phyloP scores from a whole-genome alignment of 2,113 vertebrate species.

The Heptranchias perlo region DNA sequence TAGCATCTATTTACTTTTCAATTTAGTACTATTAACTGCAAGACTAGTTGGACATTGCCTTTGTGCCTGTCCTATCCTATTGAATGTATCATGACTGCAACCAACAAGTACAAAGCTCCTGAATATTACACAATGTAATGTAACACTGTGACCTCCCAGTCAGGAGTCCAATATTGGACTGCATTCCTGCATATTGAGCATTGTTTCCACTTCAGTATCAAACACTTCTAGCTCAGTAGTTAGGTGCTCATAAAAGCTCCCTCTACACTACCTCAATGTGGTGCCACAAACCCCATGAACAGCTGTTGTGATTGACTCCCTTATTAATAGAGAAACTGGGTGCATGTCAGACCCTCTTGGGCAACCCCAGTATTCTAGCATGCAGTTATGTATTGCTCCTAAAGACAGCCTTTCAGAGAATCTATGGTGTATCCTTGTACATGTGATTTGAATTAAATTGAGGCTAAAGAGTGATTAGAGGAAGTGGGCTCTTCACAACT shows the following conservation, averaged over 20 bases:
- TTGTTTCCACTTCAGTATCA: not conserved
- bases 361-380: not conserved
- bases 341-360: not conserved
- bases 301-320: not conserved
- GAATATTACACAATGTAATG: not conserved
- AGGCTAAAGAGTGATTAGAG: not conserved
- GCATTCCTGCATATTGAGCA: too few species aligned
- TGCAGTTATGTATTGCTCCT: not conserved
- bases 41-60: not conserved
- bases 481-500: not conserved
- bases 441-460: not conserved
- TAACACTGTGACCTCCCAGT: too few species aligned
- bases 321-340: too few species aligned
- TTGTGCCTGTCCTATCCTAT: not conserved
- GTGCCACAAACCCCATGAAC: not conserved
- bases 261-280: not conserved
- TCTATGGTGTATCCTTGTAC: not conserved
- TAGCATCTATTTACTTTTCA: not conserved
- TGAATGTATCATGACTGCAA: not conserved
- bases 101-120: not conserved
- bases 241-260: not conserved
- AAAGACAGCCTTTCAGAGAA: not conserved
- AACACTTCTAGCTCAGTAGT: not conserved
- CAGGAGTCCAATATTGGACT: not conserved
- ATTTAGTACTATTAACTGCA: not conserved